Evolutionary conservation across 1,140 invertebrate species (phyloP), one percentile per base, ranked within the genome.

Genomic region (Zaprionus ghesquierei): DNA sequence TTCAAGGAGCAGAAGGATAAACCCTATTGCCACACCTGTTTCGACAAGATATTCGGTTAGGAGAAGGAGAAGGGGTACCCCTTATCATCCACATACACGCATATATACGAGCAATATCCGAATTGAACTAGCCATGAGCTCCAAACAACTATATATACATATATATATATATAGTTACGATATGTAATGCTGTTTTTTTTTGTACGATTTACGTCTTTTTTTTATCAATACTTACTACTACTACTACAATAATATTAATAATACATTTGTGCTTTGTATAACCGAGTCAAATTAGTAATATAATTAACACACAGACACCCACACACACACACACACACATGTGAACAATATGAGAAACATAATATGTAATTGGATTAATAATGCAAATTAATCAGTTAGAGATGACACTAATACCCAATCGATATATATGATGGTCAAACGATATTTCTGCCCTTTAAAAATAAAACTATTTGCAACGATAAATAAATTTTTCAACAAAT

Each of bases 1-100:
- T 99, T 99, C 93, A 99, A 99, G 92, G 98, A 99, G 92, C 97
- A 98, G 90, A 98, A 98, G 89, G 98, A 99, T 87, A 99, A 99
- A 92, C 98, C 98, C 0, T 99, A 99, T 93, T 99, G 98, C 92
- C 98, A 99, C 92, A 94, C 94, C 35, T 99, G 99, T 93, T 99
- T 99, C 92, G 98, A 99, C 73, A 99, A 99, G 92, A 94, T 99
- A 13, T 99, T 99, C 91, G 97, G 97, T 73, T 51, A 15, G 22
- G 10, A 15, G 31, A 27, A n/a, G n/a, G n/a, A n/a, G 12, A 33
- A 33, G 10, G 31, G 9, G 31, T 33, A n/a, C 10, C 12, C 33
- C 1, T 15, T 41, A 41, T 41, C 35, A 15, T 15, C 35, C 35
- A 5, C 35, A 15, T n/a, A 15, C n/a, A 15, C n/a, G 15, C 15